A percentile compares a stretch with the other conserved stretches of the same genome.
Conservation (phyloP, 2,888 invertebrate species). For the Punctoribates punctum region DNA sequence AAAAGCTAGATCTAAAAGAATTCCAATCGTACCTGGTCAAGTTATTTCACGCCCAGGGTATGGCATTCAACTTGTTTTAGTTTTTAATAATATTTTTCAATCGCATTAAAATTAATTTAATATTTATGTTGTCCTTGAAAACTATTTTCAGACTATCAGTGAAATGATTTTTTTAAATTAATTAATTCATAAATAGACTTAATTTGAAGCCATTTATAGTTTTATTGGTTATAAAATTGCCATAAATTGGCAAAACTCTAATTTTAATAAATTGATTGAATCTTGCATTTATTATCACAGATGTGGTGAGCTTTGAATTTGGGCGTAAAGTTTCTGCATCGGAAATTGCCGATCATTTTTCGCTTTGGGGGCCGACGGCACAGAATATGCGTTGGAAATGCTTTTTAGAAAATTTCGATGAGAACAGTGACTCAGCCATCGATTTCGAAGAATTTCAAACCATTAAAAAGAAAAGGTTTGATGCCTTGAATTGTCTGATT, state of each 20-base stretch:
- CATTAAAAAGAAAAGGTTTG: not conserved
- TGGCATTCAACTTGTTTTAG: not conserved
- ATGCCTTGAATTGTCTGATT: not conserved
- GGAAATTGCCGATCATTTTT: not conserved
- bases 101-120: no score
- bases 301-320: slow-evolving; percentile 11
- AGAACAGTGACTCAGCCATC: not conserved
- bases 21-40: not conserved
- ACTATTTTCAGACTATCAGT: no score
- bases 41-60: slow-evolving; percentile 4
- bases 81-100: no score
- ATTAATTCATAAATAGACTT: no score
- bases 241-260: no score
- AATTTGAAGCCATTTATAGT: no score
- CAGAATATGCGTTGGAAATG: not conserved
- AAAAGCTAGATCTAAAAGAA: not conserved
- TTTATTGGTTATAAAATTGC: no score
- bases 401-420: slow-evolving; percentile 4
- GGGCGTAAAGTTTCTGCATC: not conserved
- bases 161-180: no score
- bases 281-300: not conserved
- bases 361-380: not conserved
- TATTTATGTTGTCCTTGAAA: no score
- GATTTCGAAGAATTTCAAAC: not conserved
- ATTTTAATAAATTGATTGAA: no score